Conservation (phyloP, 2,113 vertebrate species). For the Salvelinus namaycush region DNA sequence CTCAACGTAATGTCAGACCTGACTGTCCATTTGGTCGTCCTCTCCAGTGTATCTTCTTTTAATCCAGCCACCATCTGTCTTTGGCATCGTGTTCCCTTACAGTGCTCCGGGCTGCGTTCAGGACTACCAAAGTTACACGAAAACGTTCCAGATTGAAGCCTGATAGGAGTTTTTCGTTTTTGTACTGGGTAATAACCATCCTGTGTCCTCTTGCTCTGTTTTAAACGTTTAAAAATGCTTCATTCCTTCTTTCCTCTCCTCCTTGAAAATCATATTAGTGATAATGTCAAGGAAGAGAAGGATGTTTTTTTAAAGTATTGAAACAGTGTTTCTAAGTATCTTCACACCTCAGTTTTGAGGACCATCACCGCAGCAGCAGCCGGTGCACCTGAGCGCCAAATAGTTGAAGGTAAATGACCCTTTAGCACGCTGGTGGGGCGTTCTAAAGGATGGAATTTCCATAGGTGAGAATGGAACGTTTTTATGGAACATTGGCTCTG, state of each 20-base stretch:
- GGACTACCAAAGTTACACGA: not conserved
- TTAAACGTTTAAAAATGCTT: too few species aligned
- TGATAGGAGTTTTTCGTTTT: not conserved
- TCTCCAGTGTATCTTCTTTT: not conserved
- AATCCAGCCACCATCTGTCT: constrained; percentile 26
- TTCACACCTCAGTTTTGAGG: not conserved
- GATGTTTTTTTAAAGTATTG: too few species aligned
- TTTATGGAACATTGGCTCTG: constrained; percentile 29
- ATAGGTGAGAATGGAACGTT: constrained; percentile 13
- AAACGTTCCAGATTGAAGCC: not conserved
- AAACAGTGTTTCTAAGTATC: not conserved
- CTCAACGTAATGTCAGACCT: not conserved
- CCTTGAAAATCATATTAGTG: too few species aligned
- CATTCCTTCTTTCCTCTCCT: too few species aligned
- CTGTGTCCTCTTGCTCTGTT: too few species aligned
- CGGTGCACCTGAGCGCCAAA: constrained; percentile 1
- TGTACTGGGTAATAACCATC: too few species aligned
- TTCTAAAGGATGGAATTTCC: constrained; percentile 32
- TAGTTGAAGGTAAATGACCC: constrained; percentile 8
- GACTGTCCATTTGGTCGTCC: not conserved
- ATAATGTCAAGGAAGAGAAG: too few species aligned
- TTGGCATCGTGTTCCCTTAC: constrained; percentile 23
- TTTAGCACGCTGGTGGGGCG: not conserved
- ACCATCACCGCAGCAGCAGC: not conserved
- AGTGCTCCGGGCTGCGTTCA: constrained; percentile 11